phyloP scores from a whole-genome alignment of 1,140 invertebrate genomes.

The Condylostylus longicornis region DNA sequence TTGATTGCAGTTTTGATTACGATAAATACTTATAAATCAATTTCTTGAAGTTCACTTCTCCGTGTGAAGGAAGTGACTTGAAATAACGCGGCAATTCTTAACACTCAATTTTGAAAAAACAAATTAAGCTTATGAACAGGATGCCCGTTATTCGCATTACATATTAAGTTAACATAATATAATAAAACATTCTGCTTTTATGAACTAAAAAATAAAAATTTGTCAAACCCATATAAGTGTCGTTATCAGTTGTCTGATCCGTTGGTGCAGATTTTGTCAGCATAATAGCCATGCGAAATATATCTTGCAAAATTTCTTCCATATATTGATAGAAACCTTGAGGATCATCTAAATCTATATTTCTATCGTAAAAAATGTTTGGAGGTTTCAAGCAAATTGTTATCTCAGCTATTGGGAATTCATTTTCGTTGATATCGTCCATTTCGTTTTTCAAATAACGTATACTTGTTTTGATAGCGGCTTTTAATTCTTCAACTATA shows the following conservation, averaged over 20 bases:
- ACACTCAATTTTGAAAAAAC: no score
- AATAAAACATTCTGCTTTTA: no score
- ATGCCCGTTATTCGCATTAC: no score
- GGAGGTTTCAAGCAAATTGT: slow-evolving; percentile 45
- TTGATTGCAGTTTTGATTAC: no score
- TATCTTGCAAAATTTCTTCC: slow-evolving; percentile 41
- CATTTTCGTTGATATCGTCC: slow-evolving; percentile 21
- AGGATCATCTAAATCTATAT: slow-evolving; percentile 40
- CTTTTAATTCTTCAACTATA: slow-evolving; percentile 41
- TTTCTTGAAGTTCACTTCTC: no score
- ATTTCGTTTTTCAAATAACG: slow-evolving; percentile 30
- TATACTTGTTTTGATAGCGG: slow-evolving; percentile 32
- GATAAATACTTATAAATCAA: no score
- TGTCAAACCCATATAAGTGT: not conserved
- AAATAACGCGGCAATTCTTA: no score
- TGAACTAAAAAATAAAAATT: not conserved
- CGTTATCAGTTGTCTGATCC: slow-evolving; percentile 4
- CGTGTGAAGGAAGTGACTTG: no score
- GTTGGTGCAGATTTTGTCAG: slow-evolving; percentile 15
- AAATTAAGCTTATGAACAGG: no score
- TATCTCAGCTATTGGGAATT: slow-evolving; percentile 43
- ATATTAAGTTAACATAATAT: no score
- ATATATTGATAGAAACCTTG: slow-evolving; percentile 43
- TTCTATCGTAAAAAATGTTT: slow-evolving; percentile 45
- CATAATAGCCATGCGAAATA: slow-evolving; percentile 39